Evolutionary conservation across 2,797 vertebrate genomes (phyloP).

Genomic region (Lates japonicus): DNA sequence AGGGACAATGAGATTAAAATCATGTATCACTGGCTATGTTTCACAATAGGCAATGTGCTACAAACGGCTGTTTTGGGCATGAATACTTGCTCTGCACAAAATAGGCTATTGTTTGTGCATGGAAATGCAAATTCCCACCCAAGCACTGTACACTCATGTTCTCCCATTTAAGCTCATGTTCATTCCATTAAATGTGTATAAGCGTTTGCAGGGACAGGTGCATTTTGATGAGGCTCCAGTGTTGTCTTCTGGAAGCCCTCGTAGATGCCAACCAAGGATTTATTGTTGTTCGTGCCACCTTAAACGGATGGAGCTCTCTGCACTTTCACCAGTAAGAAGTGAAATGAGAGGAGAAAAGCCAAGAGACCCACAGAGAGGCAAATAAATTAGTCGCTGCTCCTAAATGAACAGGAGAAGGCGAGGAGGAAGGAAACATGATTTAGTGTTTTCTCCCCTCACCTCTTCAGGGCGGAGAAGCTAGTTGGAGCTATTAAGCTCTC

Average conservation of each 20-base stretch:
- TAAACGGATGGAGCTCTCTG: constrained; percentile 69
- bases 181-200: constrained; percentile 14
- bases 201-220: constrained; percentile 31
- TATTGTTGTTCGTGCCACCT: constrained; percentile 53
- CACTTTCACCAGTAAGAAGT: constrained; percentile 39
- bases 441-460: constrained; percentile 55
- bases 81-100: constrained; percentile 19
- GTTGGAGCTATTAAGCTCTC: constrained; percentile 63
- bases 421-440: constrained; percentile 69
- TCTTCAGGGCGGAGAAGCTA: constrained; percentile 64
- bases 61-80: constrained; percentile 28
- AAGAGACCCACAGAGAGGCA: constrained; percentile 64
- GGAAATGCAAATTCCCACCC: constrained; percentile 36
- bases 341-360: constrained; percentile 63
- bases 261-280: constrained; percentile 54
- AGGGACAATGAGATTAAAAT: constrained; percentile 51
- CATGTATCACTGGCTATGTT: constrained; percentile 36
- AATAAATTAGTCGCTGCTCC: constrained; percentile 70
- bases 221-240: constrained; percentile 19
- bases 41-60: neutral
- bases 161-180: constrained; percentile 18
- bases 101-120: neutral
- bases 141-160: neutral
- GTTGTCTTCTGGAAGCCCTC: constrained; percentile 16
- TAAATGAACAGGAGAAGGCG: constrained; percentile 56